A percentile compares a stretch with the other conserved stretches of the same genome.
phyloP scores from a whole-genome alignment of 2,888 invertebrate genomes.

The Eilema sororculum region DNA sequence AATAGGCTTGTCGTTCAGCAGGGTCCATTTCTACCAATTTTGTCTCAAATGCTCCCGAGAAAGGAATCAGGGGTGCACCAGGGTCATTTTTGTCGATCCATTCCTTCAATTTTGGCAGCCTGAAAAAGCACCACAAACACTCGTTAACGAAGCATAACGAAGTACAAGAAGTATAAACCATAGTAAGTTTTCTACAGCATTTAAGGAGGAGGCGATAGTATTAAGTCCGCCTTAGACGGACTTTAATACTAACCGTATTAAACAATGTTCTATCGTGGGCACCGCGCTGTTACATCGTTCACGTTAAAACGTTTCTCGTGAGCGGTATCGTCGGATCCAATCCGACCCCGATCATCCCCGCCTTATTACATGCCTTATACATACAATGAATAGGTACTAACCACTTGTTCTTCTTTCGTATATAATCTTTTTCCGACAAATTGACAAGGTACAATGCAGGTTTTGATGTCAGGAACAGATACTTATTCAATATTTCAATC shows the following conservation, averaged over 20 bases:
- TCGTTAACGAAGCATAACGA: conserved; percentile 2
- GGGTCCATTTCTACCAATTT: conserved; percentile 94
- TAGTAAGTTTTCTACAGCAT: too few relatives aligned
- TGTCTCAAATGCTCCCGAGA: conserved; percentile 97
- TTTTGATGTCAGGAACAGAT: conserved; percentile 98
- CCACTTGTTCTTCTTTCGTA: conserved; percentile 99
- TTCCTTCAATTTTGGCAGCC: conserved; percentile 98
- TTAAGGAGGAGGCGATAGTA: too few relatives aligned
- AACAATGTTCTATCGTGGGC: too few relatives aligned
- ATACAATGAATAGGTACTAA: conserved; percentile 65
- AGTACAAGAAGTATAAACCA: too few relatives aligned
- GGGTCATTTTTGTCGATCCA: conserved; percentile 99
- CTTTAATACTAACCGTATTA: too few relatives aligned
- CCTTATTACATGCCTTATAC: too few relatives aligned
- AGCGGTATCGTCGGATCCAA: too few relatives aligned
- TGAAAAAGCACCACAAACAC: conserved; percentile 61
- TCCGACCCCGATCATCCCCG: too few relatives aligned
- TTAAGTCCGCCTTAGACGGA: too few relatives aligned
- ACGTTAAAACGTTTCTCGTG: too few relatives aligned
- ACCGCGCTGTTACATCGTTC: too few relatives aligned
- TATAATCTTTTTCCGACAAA: conserved; percentile 98
- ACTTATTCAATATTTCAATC: conserved; percentile 98
- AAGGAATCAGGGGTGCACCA: conserved; percentile 97
- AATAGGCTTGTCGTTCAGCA: conserved; percentile 91
- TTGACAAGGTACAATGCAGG: conserved; percentile 99